Percentiles rank a stretch among this genome's conserved stretches.
These are phyloP conservation scores for Prinia subflava DNA, from an alignment of 2,113 vertebrate species.

Conservation along the genomic window DNA sequence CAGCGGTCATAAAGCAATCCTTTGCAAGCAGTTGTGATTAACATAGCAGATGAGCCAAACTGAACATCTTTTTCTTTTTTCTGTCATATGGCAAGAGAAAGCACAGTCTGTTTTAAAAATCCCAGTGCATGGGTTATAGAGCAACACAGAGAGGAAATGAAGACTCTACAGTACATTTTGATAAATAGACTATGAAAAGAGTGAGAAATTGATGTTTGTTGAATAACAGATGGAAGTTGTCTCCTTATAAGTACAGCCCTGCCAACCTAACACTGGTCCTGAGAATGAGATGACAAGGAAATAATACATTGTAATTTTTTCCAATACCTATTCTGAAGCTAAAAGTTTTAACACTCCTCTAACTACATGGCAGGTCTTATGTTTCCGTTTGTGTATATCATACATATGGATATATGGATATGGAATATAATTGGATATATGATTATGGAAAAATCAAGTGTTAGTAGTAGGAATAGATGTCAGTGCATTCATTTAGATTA, in stretches of 20 bases:
- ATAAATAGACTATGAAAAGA: not conserved
- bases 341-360: not conserved
- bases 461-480: not conserved
- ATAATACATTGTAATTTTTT: not conserved
- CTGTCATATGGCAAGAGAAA: not conserved
- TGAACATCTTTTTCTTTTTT: not conserved
- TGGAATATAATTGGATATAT: not conserved
- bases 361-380: not conserved
- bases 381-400: not conserved
- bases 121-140: not conserved
- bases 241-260: not conserved
- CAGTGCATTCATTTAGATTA: not conserved
- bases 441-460: not conserved
- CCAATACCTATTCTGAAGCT: not conserved
- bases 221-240: not conserved
- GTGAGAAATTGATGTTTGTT: not conserved
- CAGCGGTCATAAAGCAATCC: not conserved
- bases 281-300: not conserved
- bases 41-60: not conserved
- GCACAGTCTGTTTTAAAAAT: not conserved
- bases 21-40: conserved; percentile 16
- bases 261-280: not conserved
- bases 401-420: not conserved
- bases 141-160: not conserved
- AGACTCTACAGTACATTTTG: not conserved